These are phyloP conservation scores for Anhinga rufa DNA, from an alignment of 2,113 vertebrate genomes.

Conservation along the genomic window DNA sequence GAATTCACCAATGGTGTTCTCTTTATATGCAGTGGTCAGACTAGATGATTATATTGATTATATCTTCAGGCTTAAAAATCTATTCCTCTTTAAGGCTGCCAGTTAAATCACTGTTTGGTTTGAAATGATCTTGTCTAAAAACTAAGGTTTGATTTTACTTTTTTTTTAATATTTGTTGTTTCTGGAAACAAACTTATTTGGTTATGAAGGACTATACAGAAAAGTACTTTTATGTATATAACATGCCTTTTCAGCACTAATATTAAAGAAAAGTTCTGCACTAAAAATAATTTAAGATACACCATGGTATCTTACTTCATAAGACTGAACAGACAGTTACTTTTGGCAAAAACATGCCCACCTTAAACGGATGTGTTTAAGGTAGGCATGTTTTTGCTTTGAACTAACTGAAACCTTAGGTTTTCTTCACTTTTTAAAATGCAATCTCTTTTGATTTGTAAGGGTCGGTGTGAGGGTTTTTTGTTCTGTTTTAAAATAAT, in stretches of 20 bases:
- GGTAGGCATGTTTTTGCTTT: background rate
- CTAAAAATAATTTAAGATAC: background rate
- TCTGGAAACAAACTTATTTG: background rate
- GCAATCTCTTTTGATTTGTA: background rate
- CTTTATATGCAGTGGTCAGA: background rate
- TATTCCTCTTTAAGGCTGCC: background rate
- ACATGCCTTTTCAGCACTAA: background rate
- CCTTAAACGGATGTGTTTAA: background rate
- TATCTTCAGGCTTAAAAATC: background rate
- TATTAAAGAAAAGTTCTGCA: background rate
- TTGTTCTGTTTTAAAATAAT: background rate
- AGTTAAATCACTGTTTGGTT: background rate
- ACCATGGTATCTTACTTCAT: background rate
- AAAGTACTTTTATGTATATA: background rate
- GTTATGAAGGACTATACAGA: background rate
- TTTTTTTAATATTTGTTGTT: background rate
- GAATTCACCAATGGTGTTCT: background rate
- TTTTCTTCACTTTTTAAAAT: background rate
- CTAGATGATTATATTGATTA: background rate
- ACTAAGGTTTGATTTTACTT: background rate
- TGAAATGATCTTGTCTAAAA: background rate
- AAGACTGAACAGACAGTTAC: background rate
- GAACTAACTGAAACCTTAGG: background rate
- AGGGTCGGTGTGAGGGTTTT: background rate
- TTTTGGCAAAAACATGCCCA: too few relatives aligned